Base-by-base conservation (phyloP, 2,797 vertebrate genomes). In the Hyperoplus immaculatus region DNA sequence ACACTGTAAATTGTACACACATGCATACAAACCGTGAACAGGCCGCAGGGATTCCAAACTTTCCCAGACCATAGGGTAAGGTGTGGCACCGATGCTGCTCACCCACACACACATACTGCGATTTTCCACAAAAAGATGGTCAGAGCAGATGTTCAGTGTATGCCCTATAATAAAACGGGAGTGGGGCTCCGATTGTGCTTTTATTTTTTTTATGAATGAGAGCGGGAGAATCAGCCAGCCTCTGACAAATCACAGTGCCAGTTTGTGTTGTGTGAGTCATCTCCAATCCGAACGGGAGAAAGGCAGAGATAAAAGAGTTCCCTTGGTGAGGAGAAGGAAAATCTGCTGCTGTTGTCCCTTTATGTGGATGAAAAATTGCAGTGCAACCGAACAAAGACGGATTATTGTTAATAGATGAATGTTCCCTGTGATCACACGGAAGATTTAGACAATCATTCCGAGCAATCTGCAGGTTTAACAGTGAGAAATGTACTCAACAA, bases 131-230 rank as follows among this genome's bases (percentile, higher is more conserved):
- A 50, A 65, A 46, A 62, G 10, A 42, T 55, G 59, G 69, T 75
- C 68, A 14, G 65, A 73, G 64, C 80, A 78, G 60, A 82, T 86
- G 86, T 77, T 86, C 55, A 49, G 71, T 55, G 21, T 72, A 39
- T 78, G 75, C 71, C 86, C 81, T 83, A 49, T 79, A 81, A 84
- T 87, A 78, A 83, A 81, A 72, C 69, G 45, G 79, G 65, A 72
- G 58, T 80, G 63, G 74, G 58, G 66, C 69, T 84, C 60, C 62
- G 77, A 81, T 78, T 80, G 72, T 78, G 56, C 75, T 86, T 88
- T 77, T 79, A 56, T 78, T 79, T 85, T 78, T 85, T 92, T 93
- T 90, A 88, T 94, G 92, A 94, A 95, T 93, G 93, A 91, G 75
- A 85, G 84, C 61, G 36, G 56, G 69, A 90, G 78, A 87, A 91